phyloP scores from a whole-genome alignment of 2,797 vertebrate genomes.

The Rhinophrynus dorsalis region DNA sequence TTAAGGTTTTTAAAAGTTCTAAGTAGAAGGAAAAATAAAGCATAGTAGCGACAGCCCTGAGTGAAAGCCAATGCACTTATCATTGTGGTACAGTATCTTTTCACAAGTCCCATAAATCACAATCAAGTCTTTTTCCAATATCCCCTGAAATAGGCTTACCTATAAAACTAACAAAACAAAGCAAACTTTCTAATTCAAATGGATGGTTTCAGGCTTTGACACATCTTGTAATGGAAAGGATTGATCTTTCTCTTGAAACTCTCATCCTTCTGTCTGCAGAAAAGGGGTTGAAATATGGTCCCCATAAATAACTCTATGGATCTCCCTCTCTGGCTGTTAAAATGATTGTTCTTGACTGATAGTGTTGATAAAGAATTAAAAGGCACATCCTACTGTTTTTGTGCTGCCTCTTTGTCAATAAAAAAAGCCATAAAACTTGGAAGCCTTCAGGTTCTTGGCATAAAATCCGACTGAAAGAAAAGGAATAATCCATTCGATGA shows the following conservation, averaged over 20 bases:
- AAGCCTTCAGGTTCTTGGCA: not conserved
- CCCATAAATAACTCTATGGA: conserved; percentile 34
- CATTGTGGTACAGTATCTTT: too few species aligned
- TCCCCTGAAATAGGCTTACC: not conserved
- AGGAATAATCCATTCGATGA: not conserved
- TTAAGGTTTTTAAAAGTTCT: too few species aligned
- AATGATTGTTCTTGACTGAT: conserved; percentile 33
- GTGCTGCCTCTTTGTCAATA: conserved; percentile 23
- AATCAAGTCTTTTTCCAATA: not conserved
- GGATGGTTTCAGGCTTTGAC: conserved; percentile 40
- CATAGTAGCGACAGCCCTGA: too few species aligned
- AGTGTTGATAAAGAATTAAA: conserved; percentile 35
- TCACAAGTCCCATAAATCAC: conserved; percentile 10
- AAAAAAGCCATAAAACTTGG: not conserved
- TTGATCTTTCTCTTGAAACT: conserved; percentile 40
- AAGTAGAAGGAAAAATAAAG: too few species aligned
- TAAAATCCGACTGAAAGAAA: not conserved
- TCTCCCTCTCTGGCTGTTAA: conserved; percentile 31
- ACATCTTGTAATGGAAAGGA: conserved; percentile 37
- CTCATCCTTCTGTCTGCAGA: conserved; percentile 39
- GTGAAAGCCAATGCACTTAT: too few species aligned
- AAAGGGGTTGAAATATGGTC: conserved; percentile 28
- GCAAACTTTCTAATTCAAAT: conserved; percentile 41
- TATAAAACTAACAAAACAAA: conserved; percentile 37
- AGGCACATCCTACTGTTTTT: conserved; percentile 14